Evolutionary conservation across 2,888 invertebrate species (phyloP).

Genomic region (Eupithecia dodoneata): DNA sequence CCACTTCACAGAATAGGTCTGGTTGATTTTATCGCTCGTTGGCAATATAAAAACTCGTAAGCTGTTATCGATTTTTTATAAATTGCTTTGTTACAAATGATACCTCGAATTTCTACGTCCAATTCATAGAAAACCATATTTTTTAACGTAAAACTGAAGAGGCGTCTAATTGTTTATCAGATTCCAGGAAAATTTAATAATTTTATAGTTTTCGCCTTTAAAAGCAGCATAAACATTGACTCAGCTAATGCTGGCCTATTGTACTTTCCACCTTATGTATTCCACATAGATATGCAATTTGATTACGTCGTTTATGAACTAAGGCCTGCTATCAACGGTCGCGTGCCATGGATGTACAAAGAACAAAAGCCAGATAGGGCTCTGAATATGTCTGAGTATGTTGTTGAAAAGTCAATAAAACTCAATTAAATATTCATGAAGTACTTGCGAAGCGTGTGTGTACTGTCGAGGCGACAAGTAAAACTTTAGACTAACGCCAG

Average conservation of each 20-base stretch:
- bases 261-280: constrained; percentile 22
- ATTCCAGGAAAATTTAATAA: constrained; percentile 8
- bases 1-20: not conserved
- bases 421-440: constrained; percentile 57
- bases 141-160: constrained; percentile 5
- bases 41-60: not conserved
- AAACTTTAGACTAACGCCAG: constrained; percentile 2
- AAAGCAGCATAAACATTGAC: constrained; percentile 29
- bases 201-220: constrained; percentile 12
- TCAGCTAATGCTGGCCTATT: constrained; percentile 25
- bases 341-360: constrained; percentile 49
- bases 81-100: not conserved
- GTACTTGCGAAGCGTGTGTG: constrained; percentile 51
- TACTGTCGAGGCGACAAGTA: constrained; percentile 17
- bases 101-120: not conserved
- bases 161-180: not conserved
- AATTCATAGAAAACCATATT: constrained; percentile 1
- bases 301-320: constrained; percentile 29
- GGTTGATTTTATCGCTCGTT: not conserved
- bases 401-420: constrained; percentile 62
- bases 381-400: constrained; percentile 54
- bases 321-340: constrained; percentile 33
- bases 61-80: not conserved
- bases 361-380: constrained; percentile 22
- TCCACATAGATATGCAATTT: constrained; percentile 37